Conservation (phyloP, 2,113 vertebrate species). For the Myiozetetes cayanensis region DNA sequence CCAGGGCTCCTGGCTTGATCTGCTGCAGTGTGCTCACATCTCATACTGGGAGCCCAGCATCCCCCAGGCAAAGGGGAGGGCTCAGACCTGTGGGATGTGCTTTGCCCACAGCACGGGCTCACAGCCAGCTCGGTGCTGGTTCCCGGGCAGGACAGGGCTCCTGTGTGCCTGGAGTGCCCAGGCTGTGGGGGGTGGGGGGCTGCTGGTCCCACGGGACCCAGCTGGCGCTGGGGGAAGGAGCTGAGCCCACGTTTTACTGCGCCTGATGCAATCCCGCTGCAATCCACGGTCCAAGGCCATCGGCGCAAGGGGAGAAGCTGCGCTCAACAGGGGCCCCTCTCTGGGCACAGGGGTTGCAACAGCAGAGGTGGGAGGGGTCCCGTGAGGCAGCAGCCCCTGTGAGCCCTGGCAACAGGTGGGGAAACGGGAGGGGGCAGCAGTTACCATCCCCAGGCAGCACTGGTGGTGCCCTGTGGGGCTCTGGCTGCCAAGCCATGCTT, state of each 20-base stretch:
- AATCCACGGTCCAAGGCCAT: neutral
- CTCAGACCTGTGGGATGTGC: neutral
- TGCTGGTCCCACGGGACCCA: rapidly evolving
- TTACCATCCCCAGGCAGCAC: neutral
- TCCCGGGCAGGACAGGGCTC: neutral
- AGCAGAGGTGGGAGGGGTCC: neutral
- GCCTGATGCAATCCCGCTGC: rapidly evolving
- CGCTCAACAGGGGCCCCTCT: neutral
- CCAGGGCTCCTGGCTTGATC: neutral
- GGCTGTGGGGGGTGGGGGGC: too few species aligned
- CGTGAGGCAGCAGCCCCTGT: neutral
- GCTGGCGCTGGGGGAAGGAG: rapidly evolving
- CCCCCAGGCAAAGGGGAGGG: neutral
- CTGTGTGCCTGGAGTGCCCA: rapidly evolving
- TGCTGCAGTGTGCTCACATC: neutral
- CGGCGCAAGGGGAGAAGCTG: neutral
- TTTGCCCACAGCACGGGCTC: neutral
- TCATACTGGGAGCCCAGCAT: neutral
- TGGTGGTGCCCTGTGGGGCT: neutral
- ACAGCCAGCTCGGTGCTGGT: neutral
- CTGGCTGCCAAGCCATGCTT: neutral
- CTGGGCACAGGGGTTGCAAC: rapidly evolving
- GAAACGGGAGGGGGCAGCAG: neutral
- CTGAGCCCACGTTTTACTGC: neutral
- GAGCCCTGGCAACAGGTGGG: neutral